phyloP scores from a whole-genome alignment of 2,888 invertebrate species.

The Luperina testacea region DNA sequence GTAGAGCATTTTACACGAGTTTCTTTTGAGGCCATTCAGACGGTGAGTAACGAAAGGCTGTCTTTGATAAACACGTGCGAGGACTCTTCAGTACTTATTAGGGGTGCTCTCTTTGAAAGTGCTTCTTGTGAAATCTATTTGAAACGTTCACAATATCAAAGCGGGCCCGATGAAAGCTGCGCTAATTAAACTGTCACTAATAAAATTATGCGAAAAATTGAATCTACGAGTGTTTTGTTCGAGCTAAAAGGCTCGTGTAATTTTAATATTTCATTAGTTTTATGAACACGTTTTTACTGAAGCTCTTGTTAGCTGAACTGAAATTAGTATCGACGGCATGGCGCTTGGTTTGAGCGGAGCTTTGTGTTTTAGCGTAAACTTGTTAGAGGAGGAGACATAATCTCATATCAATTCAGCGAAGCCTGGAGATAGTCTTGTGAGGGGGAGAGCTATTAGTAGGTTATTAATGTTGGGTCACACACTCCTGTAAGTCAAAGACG shows the following conservation, averaged over 20 bases:
- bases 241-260: slow-evolving; percentile 76
- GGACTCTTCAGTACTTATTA: slow-evolving; percentile 91
- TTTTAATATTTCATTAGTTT: slow-evolving; percentile 68
- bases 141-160: slow-evolving; percentile 89
- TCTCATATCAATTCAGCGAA: slow-evolving; percentile 58
- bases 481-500: slow-evolving; percentile 85
- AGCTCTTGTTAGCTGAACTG: slow-evolving; percentile 26
- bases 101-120: slow-evolving; percentile 90
- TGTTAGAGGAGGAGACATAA: slow-evolving; percentile 46
- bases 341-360: slow-evolving; percentile 24
- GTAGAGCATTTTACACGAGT: slow-evolving; percentile 90
- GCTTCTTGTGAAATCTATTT: slow-evolving; percentile 90
- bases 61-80: slow-evolving; percentile 91
- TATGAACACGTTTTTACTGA: slow-evolving; percentile 43
- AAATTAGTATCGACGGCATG: slow-evolving; percentile 20
- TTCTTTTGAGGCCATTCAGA: slow-evolving; percentile 91
- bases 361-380: slow-evolving; percentile 50
- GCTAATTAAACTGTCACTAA: slow-evolving; percentile 90
- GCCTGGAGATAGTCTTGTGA: slow-evolving; percentile 52
- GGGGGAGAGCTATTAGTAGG: slow-evolving; percentile 80
- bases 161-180: slow-evolving; percentile 87
- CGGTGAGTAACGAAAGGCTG: slow-evolving; percentile 91
- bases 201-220: slow-evolving; percentile 89
- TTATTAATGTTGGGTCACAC: slow-evolving; percentile 87
- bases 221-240: slow-evolving; percentile 81